A percentile compares a stretch with the other conserved stretches of the same genome.
phyloP scores from a whole-genome alignment of 2,797 vertebrate genomes.

The Loris lydekkerianus region DNA sequence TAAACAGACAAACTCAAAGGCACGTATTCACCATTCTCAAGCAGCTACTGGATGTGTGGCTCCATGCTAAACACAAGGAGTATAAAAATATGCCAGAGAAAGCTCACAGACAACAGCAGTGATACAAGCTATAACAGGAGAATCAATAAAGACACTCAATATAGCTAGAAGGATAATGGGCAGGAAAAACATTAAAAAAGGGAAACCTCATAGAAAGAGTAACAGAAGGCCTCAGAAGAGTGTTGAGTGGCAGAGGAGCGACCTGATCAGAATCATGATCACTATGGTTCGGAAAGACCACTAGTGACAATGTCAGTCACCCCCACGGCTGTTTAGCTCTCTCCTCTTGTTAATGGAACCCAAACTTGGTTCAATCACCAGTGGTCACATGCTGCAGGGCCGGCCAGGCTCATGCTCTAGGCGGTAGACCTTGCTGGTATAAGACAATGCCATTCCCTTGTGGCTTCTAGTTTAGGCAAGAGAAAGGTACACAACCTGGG shows the following conservation, averaged over 20 bases:
- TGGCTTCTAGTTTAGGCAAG: not conserved
- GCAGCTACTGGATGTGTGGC: not conserved
- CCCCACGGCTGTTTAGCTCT: not conserved
- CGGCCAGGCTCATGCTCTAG: not conserved
- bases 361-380: not conserved
- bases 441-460: not conserved
- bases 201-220: not conserved
- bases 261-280: not conserved
- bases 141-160: not conserved
- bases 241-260: not conserved
- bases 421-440: not conserved
- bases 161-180: not conserved
- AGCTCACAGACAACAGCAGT: not conserved
- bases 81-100: not conserved
- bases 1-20: not conserved
- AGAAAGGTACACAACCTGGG: not conserved
- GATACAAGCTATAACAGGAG: not conserved
- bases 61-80: not conserved
- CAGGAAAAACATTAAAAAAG: not conserved
- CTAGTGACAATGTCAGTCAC: not conserved
- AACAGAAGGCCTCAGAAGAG: not conserved
- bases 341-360: not conserved
- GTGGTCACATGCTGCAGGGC: not conserved
- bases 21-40: not conserved
- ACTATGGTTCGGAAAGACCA: not conserved